Base-by-base conservation (phyloP, 2,113 vertebrate species). In the Glaucidium brasilianum region DNA sequence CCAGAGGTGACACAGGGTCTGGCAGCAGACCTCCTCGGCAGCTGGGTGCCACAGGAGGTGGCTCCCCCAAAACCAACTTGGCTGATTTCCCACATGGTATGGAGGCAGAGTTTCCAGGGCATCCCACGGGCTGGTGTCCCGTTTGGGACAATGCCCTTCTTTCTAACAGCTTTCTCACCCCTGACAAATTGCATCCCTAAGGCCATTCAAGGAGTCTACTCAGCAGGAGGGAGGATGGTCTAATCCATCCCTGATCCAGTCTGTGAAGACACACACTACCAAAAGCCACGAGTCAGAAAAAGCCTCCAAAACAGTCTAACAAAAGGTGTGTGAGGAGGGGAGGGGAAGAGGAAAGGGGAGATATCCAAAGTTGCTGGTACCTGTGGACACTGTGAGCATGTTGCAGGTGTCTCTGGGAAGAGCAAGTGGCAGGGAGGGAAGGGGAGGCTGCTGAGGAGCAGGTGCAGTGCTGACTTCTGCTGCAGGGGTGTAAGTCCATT, bases 81-180 rank as follows among this genome's bases (percentile, higher is more conserved):
- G 10, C 32, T 60, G 13, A 4, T 92, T 72, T 41, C 18, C 47
- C 10, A 5, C 0, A 0, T 12, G n/a, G 10, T 35, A 66, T 66
- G 34, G 39, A 62, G 20, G 14, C 20, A 86, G 58, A 85, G 30
- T 2, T 5, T 20, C 29, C 52, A 79, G 29, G 23, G 5, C 6
- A 4, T 9, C 41, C 26, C 47, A 52, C 6, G 10, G 17, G 12
- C 50, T 67, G 13, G 25, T 5, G 9, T 80, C 26, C 43, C 9
- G 0, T 34, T 3, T 75, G 22, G 25, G 45, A 20, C 16, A 41
- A 27, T 74, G 77, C 6, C 19, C 15, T 75, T 5, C 30, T 50
- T 69, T 20, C 55, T 68, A 53, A 32, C 26, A 60, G 14, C 11
- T 78, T 58, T 16, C 58, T 88, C 49, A 23, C 7, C 23, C 23